Evolutionary conservation across 2,113 vertebrate genomes (phyloP), one percentile per base, ranked within the genome.

Genomic region (Vicugna pacos): DNA sequence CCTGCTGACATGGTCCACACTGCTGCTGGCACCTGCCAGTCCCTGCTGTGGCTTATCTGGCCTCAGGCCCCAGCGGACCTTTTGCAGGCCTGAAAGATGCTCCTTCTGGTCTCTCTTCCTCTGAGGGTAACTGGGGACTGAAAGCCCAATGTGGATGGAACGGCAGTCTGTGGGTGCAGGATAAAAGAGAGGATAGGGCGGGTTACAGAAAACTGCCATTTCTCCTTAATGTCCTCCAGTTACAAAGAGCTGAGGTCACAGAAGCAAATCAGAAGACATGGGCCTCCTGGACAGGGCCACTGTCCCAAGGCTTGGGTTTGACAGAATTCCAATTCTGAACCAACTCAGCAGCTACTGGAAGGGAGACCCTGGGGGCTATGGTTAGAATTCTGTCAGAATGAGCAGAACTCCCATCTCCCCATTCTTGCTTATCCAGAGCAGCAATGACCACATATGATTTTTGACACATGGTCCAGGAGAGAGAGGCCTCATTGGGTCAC

Each of bases 121-220:
- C 6, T 99, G 98, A 97, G 99, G 98, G 15, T 99, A 99, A 9
- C 98, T 98, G 0, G 99, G 98, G 30, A 99, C 99, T 0, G 99
- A 99, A 83, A 99, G 99, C 8, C 99, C 99, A 0, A 99, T 99
- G 96, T 99, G 99, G 97, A 99, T 98, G 92, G 99, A 99, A 96
- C 99, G 99, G 93, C 98, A 99, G 92, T 99, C 99, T 99, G 95
- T 20, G 80, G 94, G 46, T 42, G 60, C 1, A 58, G 38, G 13
- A 48, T 17, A 84, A 77, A 67, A 83, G 54, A 35, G 5, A 14
- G 3, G 35, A 6, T 30, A 89, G 75, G 20, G 32, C 60, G 16
- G 32, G 69, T 97, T 73, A 96, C n/a, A 46, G 38, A 69, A 52
- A 79, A 65, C 1, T 10, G 32, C 22, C 35, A 48, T 79, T 81